These are phyloP conservation scores for Arremon brunneinucha DNA, from an alignment of 2,797 vertebrate genomes.

Conservation along the genomic window DNA sequence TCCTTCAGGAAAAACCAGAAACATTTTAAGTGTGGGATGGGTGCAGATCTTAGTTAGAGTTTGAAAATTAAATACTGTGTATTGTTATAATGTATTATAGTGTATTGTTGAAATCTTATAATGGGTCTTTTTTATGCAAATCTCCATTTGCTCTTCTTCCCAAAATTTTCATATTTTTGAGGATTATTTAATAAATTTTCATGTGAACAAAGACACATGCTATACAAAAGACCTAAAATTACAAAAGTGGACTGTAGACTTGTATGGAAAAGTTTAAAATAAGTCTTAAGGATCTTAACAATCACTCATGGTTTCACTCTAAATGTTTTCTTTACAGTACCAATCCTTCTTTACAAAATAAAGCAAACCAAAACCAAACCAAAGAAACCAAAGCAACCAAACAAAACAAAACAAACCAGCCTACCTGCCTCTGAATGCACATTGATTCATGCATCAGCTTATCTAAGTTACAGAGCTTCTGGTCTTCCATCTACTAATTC, in stretches of 20 bases:
- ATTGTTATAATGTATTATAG: background rate
- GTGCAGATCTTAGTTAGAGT: background rate
- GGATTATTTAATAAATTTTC: background rate
- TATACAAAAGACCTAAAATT: background rate
- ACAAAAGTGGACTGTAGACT: background rate
- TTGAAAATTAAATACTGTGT: background rate
- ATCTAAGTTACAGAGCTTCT: background rate
- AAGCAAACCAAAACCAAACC: background rate
- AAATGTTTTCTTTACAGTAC: background rate
- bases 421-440: background rate
- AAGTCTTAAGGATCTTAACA: background rate
- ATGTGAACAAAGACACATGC: background rate
- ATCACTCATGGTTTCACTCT: background rate
- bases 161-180: background rate
- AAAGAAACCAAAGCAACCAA: background rate
- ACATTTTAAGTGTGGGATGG: background rate
- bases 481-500: background rate
- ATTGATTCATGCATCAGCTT: background rate
- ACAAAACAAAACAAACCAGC: too few species aligned
- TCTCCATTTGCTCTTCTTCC: background rate
- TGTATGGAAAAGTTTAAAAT: background rate
- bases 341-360: background rate
- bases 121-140: background rate
- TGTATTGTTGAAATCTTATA: background rate
- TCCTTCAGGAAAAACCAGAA: background rate